Conservation (phyloP, 2,113 vertebrate genomes). For the Phycodurus eques region DNA sequence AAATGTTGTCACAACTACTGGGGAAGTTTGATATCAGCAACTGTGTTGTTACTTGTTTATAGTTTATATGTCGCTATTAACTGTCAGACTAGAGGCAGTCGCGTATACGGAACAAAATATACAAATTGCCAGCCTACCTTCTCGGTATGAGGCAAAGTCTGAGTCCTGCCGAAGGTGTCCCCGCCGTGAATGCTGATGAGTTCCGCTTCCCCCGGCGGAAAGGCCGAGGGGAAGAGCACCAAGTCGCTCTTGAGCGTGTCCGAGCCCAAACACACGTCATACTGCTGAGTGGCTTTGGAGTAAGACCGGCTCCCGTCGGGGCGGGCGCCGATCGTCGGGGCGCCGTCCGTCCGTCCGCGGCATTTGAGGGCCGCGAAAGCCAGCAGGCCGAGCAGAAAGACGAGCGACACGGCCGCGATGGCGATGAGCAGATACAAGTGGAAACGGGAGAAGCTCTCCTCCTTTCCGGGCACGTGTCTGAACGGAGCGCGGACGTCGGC, state of each 20-base stretch:
- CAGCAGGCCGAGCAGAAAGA: conserved; percentile 8
- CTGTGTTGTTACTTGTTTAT: too few relatives aligned
- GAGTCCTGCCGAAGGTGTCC: conserved; percentile 9
- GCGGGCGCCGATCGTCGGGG: conserved; percentile 8
- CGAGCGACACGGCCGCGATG: conserved; percentile 1
- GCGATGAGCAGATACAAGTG: conserved; percentile 11
- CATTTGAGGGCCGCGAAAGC: conserved; percentile 3
- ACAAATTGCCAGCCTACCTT: conserved; percentile 2
- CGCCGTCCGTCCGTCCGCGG: conserved; percentile 6
- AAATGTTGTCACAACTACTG: not conserved
- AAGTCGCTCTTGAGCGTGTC: conserved; percentile 14
- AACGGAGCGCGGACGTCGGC: conserved; percentile 8
- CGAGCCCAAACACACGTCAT: conserved; percentile 14
- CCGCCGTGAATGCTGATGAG: not conserved
- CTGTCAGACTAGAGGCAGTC: too few relatives aligned
- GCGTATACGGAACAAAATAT: not conserved
- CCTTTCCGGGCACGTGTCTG: conserved; percentile 7
- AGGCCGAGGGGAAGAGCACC: conserved; percentile 1
- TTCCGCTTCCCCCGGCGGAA: not conserved
- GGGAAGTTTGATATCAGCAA: too few relatives aligned
- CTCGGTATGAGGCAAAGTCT: not conserved
- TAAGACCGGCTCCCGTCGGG: conserved; percentile 16
- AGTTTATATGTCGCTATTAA: too few relatives aligned
- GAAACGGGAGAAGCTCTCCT: conserved; percentile 10
- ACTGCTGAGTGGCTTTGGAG: conserved; percentile 14